Evolutionary conservation across 2,797 vertebrate species (phyloP).

Genomic region (Macroramphosus scolopax): DNA sequence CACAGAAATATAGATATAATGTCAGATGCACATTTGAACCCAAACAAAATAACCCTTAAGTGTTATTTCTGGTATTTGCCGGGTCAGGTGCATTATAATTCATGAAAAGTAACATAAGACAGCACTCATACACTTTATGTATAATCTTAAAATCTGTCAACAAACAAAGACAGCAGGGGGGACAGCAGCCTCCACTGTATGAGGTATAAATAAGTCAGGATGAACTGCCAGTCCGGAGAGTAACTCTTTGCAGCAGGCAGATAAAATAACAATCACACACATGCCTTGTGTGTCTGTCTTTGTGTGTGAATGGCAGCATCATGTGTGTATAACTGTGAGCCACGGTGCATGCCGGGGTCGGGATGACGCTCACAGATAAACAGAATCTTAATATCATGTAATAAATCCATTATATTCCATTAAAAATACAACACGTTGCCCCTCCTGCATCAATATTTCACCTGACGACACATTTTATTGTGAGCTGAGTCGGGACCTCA

Average conservation of each 20-base stretch:
- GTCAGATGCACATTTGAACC: background rate
- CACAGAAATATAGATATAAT: too few species aligned
- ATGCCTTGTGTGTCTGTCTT: constrained; percentile 1
- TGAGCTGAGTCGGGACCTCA: constrained; percentile 26
- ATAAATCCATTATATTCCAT: constrained; percentile 62
- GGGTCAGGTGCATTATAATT: constrained; percentile 4
- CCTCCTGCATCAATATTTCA: constrained; percentile 68
- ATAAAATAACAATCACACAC: constrained; percentile 4
- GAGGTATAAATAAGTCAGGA: constrained; percentile 51
- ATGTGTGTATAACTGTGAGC: too few species aligned
- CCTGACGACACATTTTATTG: constrained; percentile 59
- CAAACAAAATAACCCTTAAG: too few species aligned
- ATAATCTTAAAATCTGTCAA: constrained; percentile 8
- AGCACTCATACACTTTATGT: background rate
- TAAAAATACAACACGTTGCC: constrained; percentile 60
- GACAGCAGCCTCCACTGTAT: constrained; percentile 32
- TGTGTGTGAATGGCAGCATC: too few species aligned
- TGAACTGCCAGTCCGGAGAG: constrained; percentile 34
- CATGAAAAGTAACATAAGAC: constrained; percentile 2
- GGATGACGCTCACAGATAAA: too few species aligned
- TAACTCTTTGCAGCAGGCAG: constrained; percentile 19
- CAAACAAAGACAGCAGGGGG: constrained; percentile 21
- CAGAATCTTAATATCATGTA: constrained; percentile 52
- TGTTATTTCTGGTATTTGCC: background rate
- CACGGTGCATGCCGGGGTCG: background rate